phyloP scores from a whole-genome alignment of 2,888 invertebrate genomes.

The Brachyopa scutellaris region DNA sequence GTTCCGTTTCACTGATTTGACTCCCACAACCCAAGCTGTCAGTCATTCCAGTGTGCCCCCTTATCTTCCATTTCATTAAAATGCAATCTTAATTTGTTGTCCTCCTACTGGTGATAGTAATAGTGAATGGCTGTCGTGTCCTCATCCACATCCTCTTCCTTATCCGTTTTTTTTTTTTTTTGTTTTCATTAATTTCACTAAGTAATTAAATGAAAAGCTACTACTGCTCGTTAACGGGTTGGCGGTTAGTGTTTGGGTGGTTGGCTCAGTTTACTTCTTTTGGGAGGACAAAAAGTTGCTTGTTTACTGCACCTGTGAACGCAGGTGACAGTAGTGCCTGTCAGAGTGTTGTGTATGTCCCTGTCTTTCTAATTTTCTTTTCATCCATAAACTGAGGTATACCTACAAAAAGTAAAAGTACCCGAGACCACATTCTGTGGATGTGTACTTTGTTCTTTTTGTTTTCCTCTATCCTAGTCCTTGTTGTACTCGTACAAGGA shows the following conservation, averaged over 20 bases:
- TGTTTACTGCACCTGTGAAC: conserved; percentile 18
- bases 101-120: conserved; percentile 16
- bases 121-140: neutral
- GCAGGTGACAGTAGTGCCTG: conserved; percentile 16
- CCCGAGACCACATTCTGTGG: neutral
- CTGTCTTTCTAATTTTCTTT: conserved; percentile 7
- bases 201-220: conserved; percentile 70
- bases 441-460: no score
- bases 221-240: conserved; percentile 62
- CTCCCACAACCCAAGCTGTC: conserved; percentile 24
- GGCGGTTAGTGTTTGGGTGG: conserved; percentile 41
- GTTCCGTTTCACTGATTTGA: conserved; percentile 13
- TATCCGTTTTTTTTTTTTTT: conserved; percentile 9
- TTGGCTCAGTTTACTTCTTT: conserved; percentile 6
- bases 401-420: no score
- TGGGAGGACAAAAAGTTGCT: conserved; percentile 14
- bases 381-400: neutral
- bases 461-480: no score
- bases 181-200: conserved; percentile 16
- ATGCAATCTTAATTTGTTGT: conserved; percentile 69
- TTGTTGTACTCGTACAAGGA: no score
- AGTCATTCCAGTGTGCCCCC: conserved; percentile 35
- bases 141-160: conserved; percentile 6
- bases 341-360: no score
- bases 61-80: conserved; percentile 68